Base-by-base conservation (phyloP, 2,797 vertebrate genomes). In the Mionectes olivaceus region DNA sequence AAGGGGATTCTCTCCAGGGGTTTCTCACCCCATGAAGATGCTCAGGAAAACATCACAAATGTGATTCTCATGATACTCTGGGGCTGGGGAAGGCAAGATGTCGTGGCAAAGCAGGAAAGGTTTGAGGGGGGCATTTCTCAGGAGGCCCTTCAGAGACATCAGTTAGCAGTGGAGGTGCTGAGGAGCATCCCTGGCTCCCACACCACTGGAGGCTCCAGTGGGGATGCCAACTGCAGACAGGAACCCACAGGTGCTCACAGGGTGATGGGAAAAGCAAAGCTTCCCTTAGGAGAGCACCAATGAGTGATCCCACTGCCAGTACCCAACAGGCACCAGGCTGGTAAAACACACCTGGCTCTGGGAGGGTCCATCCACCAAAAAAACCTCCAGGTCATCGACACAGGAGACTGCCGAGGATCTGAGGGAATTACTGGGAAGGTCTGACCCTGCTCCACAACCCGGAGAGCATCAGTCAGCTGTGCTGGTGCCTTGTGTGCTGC, bases 401-500 rank as follows among this genome's bases (percentile, higher is more conserved):
- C 0, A 2, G 4, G 64, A 89, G 52, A 49, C 53, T 41, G 67
- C 19, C 0, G 1, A 91, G 47, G 67, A 21, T 32, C 39, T 56
- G 68, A 46, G 41, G 76, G 74, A 76, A 80, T 85, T 85, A 43
- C 25, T 60, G 71, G 44, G 56, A 82, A 75, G 28, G 60, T 68
- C 71, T 81, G 89, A 80, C 53, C 74, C 43, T 39, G 59, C 79
- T 68, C 57, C 56, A 41, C 33, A 76, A 49, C 64, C 69, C 1
- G 0, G 23, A 49, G 56, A 85, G 57, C 93, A 91, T 87, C 89
- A 17, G 18, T 61, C 74, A 79, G 35, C 55, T 41, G 30, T 2
- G 3, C 59, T 21, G 52, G 67, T 0, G 0, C 63, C 33, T 68
- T 55, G 83, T 57, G 73, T 0, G 1, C 14, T 1, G 3, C 47